phyloP scores from a whole-genome alignment of 2,113 vertebrate species.

The Silurus glanis region DNA sequence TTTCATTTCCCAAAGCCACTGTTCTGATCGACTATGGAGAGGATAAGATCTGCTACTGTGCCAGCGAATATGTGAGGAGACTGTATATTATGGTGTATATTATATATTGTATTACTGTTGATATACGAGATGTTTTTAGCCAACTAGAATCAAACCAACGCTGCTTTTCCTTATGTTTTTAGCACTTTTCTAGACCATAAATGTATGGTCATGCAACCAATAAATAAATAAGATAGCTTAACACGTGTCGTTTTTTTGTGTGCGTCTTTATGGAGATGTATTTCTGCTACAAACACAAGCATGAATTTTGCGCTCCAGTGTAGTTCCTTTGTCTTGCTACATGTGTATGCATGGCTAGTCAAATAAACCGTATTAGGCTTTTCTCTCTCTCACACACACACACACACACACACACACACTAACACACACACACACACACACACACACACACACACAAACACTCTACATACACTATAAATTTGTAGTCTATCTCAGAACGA shows the following conservation, averaged over 20 bases:
- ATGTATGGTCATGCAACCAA: neutral
- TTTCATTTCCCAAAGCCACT: neutral
- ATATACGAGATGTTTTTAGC: neutral
- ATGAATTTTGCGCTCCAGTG: conserved; percentile 32
- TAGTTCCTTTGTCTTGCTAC: conserved; percentile 11
- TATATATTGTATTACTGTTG: neutral
- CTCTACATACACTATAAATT: neutral
- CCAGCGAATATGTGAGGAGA: neutral
- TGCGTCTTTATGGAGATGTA: conserved; percentile 11
- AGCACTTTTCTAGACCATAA: neutral
- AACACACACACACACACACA: neutral
- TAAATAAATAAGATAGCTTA: conserved; percentile 5
- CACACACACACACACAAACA: neutral
- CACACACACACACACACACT: neutral
- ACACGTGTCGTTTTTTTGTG: too few relatives aligned
- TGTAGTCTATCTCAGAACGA: neutral
- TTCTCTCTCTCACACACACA: neutral
- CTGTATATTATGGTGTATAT: neutral
- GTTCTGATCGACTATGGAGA: neutral
- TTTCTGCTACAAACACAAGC: conserved; percentile 31
- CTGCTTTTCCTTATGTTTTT: neutral
- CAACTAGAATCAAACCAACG: neutral
- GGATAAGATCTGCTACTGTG: neutral
- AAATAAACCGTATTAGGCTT: conserved; percentile 10
- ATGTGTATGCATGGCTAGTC: conserved; percentile 47